Evolutionary conservation across 1,140 invertebrate genomes (phyloP).

Genomic region (Papilio polyxenes): DNA sequence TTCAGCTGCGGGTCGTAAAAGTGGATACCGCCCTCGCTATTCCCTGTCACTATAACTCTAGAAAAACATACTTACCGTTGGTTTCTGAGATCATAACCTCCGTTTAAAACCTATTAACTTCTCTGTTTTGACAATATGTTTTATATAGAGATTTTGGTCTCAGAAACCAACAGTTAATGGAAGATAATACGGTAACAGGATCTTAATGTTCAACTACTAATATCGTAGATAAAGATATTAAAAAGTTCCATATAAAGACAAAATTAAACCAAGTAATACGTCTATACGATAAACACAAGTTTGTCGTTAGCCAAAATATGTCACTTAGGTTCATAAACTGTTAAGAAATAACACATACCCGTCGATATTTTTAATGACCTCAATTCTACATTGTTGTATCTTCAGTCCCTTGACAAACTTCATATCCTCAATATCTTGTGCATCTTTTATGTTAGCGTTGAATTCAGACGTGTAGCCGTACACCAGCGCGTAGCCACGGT

Average conservation of each 20-base stretch:
- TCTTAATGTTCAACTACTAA: too few species aligned
- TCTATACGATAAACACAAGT: too few species aligned
- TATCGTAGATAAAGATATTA: background rate
- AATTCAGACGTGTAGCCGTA: slow-evolving; percentile 66
- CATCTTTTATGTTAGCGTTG: slow-evolving; percentile 45
- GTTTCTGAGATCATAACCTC: too few species aligned
- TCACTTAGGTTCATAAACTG: background rate
- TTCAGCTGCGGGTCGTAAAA: slow-evolving; percentile 82
- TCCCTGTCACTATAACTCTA: slow-evolving; percentile 80
- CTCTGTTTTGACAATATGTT: too few species aligned
- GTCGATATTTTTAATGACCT: slow-evolving; percentile 67
- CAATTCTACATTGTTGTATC: slow-evolving; percentile 60
- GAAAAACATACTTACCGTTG: background rate
- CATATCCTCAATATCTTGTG: slow-evolving; percentile 52
- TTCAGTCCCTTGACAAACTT: slow-evolving; percentile 66
- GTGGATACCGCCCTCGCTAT: slow-evolving; percentile 75
- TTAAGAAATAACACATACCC: slow-evolving; percentile 51
- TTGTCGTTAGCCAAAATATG: background rate
- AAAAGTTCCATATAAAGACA: background rate
- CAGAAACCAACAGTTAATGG: background rate
- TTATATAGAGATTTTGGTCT: too few species aligned
- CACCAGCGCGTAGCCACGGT: slow-evolving; percentile 59
- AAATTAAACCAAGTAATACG: background rate
- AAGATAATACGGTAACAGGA: background rate
- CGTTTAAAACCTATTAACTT: too few species aligned